Conservation (phyloP, 2,797 vertebrate genomes). For the Aeoliscus strigatus region DNA sequence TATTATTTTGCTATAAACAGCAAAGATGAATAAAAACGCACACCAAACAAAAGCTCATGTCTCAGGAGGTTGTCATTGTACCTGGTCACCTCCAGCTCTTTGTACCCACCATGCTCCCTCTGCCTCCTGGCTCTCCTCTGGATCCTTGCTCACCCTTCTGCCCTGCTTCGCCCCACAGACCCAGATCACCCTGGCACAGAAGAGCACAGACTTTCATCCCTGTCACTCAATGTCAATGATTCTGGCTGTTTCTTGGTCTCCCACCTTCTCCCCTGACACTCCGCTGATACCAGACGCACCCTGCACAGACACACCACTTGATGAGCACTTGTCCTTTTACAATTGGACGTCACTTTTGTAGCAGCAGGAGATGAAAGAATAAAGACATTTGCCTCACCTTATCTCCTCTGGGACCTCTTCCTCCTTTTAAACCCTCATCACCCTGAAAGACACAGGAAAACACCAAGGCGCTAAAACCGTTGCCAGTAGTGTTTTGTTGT, state of each 20-base stretch:
- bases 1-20: too few species aligned
- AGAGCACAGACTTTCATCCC: too few species aligned
- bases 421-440: constrained; percentile 37
- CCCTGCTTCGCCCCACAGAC: constrained; percentile 29
- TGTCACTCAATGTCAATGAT: background rate
- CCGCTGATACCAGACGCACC: constrained; percentile 26
- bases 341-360: background rate
- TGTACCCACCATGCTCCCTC: constrained; percentile 42
- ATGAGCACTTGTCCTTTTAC: fast-evolving
- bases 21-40: too few species aligned
- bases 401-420: constrained; percentile 23
- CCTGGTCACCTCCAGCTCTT: background rate
- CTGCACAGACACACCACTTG: constrained; percentile 18
- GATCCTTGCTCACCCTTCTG: constrained; percentile 34
- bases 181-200: constrained; percentile 47
- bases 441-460: constrained; percentile 27
- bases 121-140: constrained; percentile 46
- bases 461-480: background rate
- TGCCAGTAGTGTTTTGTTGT: too few species aligned
- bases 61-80: too few species aligned
- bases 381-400: constrained; percentile 27
- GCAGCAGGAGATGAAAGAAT: background rate
- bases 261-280: constrained; percentile 43
- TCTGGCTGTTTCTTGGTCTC: background rate
- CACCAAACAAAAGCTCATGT: too few species aligned